A percentile compares a stretch with the other conserved stretches of the same genome.
Evolutionary conservation across 2,888 invertebrate species (phyloP).

Genomic region (Amblyjoppa proteus): DNA sequence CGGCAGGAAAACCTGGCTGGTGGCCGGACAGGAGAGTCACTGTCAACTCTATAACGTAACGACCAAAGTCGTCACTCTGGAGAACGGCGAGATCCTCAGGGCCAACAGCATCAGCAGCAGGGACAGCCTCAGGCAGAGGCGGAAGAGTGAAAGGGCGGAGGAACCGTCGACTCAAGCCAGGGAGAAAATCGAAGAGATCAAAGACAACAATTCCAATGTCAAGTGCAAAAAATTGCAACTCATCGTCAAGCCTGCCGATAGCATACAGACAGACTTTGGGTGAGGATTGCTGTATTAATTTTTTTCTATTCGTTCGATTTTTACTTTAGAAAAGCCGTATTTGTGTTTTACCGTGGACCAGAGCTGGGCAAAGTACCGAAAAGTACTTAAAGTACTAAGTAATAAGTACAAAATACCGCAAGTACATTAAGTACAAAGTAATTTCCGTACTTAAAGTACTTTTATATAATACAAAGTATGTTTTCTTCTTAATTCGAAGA

Average conservation of each 20-base stretch:
- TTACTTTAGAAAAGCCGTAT: background rate
- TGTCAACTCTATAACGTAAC: conserved; percentile 93
- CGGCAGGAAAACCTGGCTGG: conserved; percentile 91
- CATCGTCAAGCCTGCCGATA: conserved; percentile 91
- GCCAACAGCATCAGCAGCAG: conserved; percentile 76
- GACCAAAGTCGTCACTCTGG: conserved; percentile 84
- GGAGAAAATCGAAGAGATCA: conserved; percentile 76
- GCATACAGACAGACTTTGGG: conserved; percentile 94
- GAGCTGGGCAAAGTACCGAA: too few species aligned
- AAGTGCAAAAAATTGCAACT: conserved; percentile 88
- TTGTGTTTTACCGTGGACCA: too few species aligned
- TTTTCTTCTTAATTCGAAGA: too few species aligned
- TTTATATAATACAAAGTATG: too few species aligned
- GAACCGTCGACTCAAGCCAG: conserved; percentile 57
- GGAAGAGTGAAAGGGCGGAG: conserved; percentile 86
- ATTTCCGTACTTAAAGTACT: too few species aligned
- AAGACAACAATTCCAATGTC: conserved; percentile 78
- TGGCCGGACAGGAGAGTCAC: conserved; percentile 96
- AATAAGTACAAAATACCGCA: too few species aligned
- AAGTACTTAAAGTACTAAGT: too few species aligned
- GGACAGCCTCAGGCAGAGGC: conserved; percentile 86
- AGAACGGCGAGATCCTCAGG: conserved; percentile 86
- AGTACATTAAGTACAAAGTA: too few species aligned
- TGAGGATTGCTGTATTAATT: conserved; percentile 78
- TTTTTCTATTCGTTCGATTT: background rate